Conservation (phyloP, 2,888 invertebrate genomes). For the Yponomeuta evonymella region DNA sequence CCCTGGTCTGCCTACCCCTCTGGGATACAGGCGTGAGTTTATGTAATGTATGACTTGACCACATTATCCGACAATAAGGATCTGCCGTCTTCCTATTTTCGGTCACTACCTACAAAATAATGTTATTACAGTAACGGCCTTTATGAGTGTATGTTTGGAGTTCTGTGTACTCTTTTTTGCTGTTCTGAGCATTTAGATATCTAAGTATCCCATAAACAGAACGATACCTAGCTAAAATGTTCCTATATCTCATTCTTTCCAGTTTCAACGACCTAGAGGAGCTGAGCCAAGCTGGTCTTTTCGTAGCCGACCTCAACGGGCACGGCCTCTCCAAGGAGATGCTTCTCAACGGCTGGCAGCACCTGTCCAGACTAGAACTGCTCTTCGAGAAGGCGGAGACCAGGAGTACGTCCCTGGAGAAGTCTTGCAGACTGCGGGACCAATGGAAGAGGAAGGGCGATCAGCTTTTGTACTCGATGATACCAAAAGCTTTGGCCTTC, state of each 20-base stretch:
- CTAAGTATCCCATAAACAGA: not conserved
- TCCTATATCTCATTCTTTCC: conserved; percentile 28
- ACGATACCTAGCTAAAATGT: not conserved
- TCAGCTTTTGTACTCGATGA: conserved; percentile 93
- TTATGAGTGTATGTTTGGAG: no score
- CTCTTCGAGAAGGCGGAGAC: conserved; percentile 89
- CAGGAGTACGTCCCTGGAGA: conserved; percentile 85
- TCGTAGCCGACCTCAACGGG: conserved; percentile 88
- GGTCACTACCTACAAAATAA: no score
- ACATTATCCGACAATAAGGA: no score
- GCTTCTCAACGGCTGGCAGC: conserved; percentile 90
- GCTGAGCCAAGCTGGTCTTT: conserved; percentile 85
- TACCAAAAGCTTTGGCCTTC: conserved; percentile 90
- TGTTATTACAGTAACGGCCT: no score
- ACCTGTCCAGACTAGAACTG: conserved; percentile 85
- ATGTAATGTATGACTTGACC: no score
- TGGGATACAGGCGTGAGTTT: no score
- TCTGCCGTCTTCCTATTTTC: no score
- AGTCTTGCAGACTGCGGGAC: conserved; percentile 84
- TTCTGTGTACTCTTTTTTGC: no score
- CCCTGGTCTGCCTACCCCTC: no score
- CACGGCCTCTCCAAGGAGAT: conserved; percentile 90
- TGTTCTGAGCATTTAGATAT: no score
- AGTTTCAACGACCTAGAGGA: conserved; percentile 91
- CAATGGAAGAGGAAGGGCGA: conserved; percentile 92